phyloP scores from a whole-genome alignment of 2,113 vertebrate species.

The Cryptoleucopteryx plumbea region DNA sequence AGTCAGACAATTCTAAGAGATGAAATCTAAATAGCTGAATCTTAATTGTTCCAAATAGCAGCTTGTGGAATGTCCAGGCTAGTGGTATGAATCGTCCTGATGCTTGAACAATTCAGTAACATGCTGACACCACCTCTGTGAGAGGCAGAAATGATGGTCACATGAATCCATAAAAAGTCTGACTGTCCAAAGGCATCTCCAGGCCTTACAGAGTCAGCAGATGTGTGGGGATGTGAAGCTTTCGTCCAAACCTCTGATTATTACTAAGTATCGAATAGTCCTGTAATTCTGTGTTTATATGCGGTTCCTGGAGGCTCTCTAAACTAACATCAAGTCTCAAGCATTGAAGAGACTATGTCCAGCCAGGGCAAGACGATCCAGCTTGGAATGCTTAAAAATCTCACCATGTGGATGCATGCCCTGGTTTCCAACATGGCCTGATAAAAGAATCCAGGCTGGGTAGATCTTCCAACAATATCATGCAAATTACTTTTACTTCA shows the following conservation, averaged over 20 bases:
- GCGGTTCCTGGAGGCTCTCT: background rate
- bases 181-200: background rate
- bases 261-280: background rate
- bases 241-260: background rate
- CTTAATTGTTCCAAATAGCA: slow-evolving; percentile 12
- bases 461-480: background rate
- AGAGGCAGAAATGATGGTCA: background rate
- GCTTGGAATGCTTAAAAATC: background rate
- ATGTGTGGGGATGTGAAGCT: background rate
- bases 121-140: background rate
- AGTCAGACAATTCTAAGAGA: background rate
- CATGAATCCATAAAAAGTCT: background rate
- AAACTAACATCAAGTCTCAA: background rate
- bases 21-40: slow-evolving; percentile 1
- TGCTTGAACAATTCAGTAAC: background rate
- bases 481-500: background rate
- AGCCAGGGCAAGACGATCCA: background rate
- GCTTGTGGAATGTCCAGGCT: background rate
- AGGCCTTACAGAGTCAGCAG: background rate
- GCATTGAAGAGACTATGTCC: background rate
- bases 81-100: background rate
- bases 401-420: background rate
- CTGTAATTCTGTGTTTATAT: background rate
- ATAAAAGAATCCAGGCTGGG: background rate
- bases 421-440: background rate